phyloP scores from a whole-genome alignment of 1,140 invertebrate genomes.

The Forficula auricularia region DNA sequence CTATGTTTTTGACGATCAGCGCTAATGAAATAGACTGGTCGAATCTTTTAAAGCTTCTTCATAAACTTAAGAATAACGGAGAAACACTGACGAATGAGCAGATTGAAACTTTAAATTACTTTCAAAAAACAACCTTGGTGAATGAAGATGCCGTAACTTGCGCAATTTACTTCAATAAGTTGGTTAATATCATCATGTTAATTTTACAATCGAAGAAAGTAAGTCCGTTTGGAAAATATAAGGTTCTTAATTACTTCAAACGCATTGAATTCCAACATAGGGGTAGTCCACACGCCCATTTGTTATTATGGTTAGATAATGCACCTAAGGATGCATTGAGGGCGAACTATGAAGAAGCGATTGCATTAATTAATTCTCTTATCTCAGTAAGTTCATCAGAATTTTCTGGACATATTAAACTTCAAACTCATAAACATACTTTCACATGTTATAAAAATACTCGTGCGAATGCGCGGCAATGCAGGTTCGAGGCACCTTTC shows the following conservation, averaged over 20 bases:
- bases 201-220: too few relatives aligned
- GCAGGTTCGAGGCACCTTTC: conserved; percentile 19
- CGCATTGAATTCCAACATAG: conserved; percentile 29
- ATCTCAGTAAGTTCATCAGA: too few relatives aligned
- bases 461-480: conserved; percentile 19
- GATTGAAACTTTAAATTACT: too few relatives aligned
- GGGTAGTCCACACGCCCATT: conserved; percentile 23
- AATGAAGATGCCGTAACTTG: too few relatives aligned
- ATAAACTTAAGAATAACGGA: not conserved
- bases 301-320: conserved; percentile 20
- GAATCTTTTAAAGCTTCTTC: not conserved
- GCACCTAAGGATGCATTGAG: conserved; percentile 16
- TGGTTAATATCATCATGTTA: too few relatives aligned
- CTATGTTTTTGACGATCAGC: conserved; percentile 18
- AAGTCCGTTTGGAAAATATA: conserved; percentile 17
- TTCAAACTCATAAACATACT: conserved; percentile 22
- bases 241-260: conserved; percentile 18
- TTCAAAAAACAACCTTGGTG: too few relatives aligned
- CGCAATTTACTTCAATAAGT: too few relatives aligned
- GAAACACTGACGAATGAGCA: too few relatives aligned
- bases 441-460: conserved; percentile 21
- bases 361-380: conserved; percentile 19
- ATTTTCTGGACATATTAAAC: too few relatives aligned
- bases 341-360: conserved; percentile 18
- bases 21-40: conserved; percentile 14